phyloP scores from a whole-genome alignment of 2,888 invertebrate genomes.

The Trachelus iudaicus region DNA sequence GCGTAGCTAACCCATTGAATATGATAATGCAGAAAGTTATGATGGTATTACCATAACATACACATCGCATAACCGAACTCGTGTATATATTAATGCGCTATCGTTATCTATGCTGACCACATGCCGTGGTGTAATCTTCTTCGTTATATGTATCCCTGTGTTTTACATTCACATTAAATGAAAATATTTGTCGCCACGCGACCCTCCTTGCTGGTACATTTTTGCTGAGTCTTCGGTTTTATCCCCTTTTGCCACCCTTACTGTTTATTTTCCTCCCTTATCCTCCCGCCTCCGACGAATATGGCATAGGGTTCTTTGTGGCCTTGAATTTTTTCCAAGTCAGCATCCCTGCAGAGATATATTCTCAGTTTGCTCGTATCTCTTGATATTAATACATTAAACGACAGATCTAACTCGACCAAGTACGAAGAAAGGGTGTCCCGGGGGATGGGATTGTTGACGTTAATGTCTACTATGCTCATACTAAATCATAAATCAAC shows the following conservation, averaged over 20 bases:
- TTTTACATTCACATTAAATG: conserved; percentile 58
- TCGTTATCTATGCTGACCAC: conserved; percentile 61
- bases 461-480: not conserved
- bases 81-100: conserved; percentile 21
- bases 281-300: not conserved
- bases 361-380: not conserved
- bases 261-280: not conserved
- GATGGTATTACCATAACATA: conserved; percentile 40
- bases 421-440: not conserved
- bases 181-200: conserved; percentile 53
- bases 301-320: not conserved
- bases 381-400: not conserved
- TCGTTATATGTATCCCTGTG: conserved; percentile 53
- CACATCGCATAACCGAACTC: conserved; percentile 19
- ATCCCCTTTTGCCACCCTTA: not conserved
- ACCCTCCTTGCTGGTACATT: not conserved
- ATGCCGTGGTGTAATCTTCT: conserved; percentile 59
- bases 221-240: conserved; percentile 11
- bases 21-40: conserved; percentile 54
- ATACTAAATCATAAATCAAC: not conserved
- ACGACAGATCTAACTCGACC: not conserved
- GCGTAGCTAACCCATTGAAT: conserved; percentile 26
- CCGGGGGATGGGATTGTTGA: not conserved
- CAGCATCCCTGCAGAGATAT: not conserved
- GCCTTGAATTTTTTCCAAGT: not conserved